phyloP scores from a whole-genome alignment of 2,797 vertebrate species.

The Lophius americanus region DNA sequence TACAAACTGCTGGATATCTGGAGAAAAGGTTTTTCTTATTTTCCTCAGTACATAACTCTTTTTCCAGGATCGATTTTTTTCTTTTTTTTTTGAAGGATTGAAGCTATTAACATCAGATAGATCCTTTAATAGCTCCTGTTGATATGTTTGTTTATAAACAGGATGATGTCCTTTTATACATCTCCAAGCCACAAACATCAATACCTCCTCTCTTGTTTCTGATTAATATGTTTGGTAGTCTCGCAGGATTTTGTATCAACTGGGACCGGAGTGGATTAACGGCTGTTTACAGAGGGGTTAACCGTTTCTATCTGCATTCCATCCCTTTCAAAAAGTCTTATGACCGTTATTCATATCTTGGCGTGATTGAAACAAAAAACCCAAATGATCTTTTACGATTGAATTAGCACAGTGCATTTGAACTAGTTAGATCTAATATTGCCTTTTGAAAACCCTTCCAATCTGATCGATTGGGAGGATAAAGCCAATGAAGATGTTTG shows the following conservation, averaged over 20 bases:
- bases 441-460: neutral
- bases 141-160: too few relatives aligned
- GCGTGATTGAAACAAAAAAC: neutral
- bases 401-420: neutral
- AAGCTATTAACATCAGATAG: too few relatives aligned
- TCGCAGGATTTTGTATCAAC: neutral
- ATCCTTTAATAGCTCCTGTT: too few relatives aligned
- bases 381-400: neutral
- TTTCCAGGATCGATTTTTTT: too few relatives aligned
- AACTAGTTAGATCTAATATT: neutral
- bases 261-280: neutral
- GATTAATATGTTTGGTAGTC: neutral
- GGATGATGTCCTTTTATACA: too few relatives aligned
- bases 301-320: neutral
- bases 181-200: too few relatives aligned
- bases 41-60: too few relatives aligned
- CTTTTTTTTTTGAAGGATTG: too few relatives aligned
- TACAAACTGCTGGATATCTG: too few relatives aligned
- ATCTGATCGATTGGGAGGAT: neutral
- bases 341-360: neutral
- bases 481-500: neutral
- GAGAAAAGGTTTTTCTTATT: too few relatives aligned
- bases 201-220: too few relatives aligned
- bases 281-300: neutral
- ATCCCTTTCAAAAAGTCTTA: neutral